phyloP scores from a whole-genome alignment of 2,113 vertebrate species.

The Tiliqua scincoides region DNA sequence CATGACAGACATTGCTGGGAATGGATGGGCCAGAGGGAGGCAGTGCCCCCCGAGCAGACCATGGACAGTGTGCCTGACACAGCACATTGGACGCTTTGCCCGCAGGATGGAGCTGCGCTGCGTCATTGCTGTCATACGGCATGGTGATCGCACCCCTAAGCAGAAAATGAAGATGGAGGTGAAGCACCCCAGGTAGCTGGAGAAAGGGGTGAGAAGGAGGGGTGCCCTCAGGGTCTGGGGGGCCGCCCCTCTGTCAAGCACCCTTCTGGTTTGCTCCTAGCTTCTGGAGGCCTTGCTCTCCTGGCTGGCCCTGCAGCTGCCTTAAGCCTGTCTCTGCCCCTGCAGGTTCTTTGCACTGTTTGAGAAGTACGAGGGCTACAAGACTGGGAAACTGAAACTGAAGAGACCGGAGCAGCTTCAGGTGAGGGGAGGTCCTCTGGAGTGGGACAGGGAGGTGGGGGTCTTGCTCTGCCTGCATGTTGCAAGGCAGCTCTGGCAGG shows the following conservation, averaged over 20 bases:
- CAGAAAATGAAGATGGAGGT: conserved; percentile 99
- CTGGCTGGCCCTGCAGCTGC: background rate
- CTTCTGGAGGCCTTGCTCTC: background rate
- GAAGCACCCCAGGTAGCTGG: conserved; percentile 86
- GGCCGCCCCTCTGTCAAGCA: too few relatives aligned
- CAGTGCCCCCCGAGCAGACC: background rate
- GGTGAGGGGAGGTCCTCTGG: conserved; percentile 71
- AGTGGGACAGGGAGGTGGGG: background rate
- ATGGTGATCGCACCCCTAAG: conserved; percentile 96
- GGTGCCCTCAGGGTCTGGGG: too few relatives aligned
- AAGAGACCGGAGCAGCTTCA: conserved; percentile 97
- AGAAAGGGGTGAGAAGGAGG: too few relatives aligned
- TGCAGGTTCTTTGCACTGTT: conserved; percentile 95
- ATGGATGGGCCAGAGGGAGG: background rate
- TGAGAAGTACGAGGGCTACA: conserved; percentile 95
- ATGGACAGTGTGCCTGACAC: background rate
- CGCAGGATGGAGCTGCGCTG: conserved; percentile 98
- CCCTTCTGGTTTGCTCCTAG: too few relatives aligned
- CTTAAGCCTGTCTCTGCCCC: conserved; percentile 41
- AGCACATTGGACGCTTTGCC: background rate
- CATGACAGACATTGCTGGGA: background rate
- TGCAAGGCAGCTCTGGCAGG: too few relatives aligned
- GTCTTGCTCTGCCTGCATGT: background rate
- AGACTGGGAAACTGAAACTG: conserved; percentile 95
- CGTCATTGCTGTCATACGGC: conserved; percentile 96